A percentile compares a stretch with the other conserved stretches of the same genome.
phyloP scores from a whole-genome alignment of 2,113 vertebrate genomes.

The Eudyptes chrysolophus region DNA sequence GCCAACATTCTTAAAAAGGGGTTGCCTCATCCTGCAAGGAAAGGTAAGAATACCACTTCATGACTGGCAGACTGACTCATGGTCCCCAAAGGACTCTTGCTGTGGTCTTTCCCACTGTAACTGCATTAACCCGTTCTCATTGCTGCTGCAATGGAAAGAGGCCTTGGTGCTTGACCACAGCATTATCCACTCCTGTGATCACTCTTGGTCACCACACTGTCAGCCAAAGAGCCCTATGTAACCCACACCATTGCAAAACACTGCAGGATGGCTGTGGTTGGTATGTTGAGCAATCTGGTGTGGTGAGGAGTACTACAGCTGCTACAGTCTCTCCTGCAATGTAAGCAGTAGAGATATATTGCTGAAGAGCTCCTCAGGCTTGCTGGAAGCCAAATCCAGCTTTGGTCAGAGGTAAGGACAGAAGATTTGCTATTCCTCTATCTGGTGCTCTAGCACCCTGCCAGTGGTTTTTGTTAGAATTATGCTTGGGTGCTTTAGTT shows the following conservation, averaged over 20 bases:
- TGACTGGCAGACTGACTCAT: not conserved
- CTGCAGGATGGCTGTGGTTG: not conserved
- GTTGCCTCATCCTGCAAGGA: not conserved
- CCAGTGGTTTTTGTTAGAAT: not conserved
- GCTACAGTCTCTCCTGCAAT: not conserved
- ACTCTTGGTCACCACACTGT: accelerated
- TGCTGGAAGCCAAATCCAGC: not conserved
- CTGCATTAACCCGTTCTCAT: not conserved
- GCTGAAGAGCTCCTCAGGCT: not conserved
- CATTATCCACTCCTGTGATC: accelerated
- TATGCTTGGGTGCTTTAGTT: not conserved
- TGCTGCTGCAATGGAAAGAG: not conserved
- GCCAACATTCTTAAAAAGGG: not conserved
- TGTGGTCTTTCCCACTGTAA: not conserved
- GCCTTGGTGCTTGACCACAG: not conserved
- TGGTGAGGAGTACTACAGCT: not conserved
- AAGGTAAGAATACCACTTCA: not conserved
- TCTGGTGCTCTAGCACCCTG: not conserved
- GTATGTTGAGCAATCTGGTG: accelerated
- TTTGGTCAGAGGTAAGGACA: not conserved
- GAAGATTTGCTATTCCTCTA: not conserved
- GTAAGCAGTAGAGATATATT: not conserved
- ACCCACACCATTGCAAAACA: not conserved
- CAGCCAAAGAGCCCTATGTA: not conserved
- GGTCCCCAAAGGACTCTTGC: not conserved